phyloP scores from a whole-genome alignment of 2,888 invertebrate genomes.

The Trissolcus japonicus region DNA sequence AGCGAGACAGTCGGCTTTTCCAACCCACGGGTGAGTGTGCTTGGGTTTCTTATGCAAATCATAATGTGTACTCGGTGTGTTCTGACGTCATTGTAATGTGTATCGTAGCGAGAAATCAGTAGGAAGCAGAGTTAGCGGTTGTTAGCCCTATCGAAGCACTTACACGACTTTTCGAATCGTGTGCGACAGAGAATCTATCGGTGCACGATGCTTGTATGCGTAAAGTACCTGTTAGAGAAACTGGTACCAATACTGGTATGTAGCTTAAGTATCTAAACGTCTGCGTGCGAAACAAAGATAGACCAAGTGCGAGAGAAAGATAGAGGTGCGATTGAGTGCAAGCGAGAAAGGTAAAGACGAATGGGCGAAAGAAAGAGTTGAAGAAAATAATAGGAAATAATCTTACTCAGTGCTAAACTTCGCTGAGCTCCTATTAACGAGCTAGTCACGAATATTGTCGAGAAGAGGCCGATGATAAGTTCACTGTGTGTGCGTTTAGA shows the following conservation, averaged over 20 bases:
- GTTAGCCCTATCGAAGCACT: conserved; percentile 52
- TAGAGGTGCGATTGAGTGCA: conserved; percentile 3
- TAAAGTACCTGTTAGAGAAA: conserved; percentile 54
- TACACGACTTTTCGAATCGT: conserved; percentile 40
- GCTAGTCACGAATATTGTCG: conserved; percentile 51
- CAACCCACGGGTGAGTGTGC: conserved; percentile 40
- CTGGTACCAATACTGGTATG: conserved; percentile 42
- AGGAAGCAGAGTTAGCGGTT: conserved; percentile 58
- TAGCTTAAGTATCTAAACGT: conserved; percentile 33
- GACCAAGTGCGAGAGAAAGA: conserved; percentile 3
- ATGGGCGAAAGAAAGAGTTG: neutral
- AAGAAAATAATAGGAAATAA: conserved; percentile 38
- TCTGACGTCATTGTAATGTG: conserved; percentile 59
- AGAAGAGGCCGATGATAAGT: conserved; percentile 41
- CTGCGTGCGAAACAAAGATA: conserved; percentile 14
- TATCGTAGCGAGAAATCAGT: conserved; percentile 60
- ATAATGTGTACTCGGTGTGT: conserved; percentile 56
- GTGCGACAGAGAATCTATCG: conserved; percentile 45
- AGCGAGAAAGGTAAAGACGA: conserved; percentile 21
- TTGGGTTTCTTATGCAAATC: conserved; percentile 55
- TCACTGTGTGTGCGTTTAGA: conserved; percentile 53
- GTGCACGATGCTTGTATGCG: conserved; percentile 40
- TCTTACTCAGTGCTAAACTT: conserved; percentile 41
- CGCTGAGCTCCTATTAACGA: conserved; percentile 50
- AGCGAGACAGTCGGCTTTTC: conserved; percentile 51